Evolutionary conservation across 2,888 invertebrate genomes (phyloP).

Genomic region (Halocaridina rubra): DNA sequence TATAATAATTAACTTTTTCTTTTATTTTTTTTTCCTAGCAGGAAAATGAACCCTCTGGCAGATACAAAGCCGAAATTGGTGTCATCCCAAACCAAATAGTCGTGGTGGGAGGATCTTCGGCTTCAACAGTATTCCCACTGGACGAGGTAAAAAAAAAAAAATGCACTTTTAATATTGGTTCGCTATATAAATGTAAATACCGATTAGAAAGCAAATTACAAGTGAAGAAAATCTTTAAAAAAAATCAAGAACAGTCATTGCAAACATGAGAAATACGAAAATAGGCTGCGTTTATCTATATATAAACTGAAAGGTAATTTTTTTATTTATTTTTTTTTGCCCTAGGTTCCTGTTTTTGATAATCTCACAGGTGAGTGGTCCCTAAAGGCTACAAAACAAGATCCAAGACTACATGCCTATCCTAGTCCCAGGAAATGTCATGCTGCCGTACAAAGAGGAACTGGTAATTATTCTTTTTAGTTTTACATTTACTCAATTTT

Average conservation of each 20-base stretch:
- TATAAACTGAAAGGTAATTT: too few relatives aligned
- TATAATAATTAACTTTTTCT: too few relatives aligned
- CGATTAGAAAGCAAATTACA: too few relatives aligned
- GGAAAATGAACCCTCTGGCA: background rate
- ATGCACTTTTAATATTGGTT: too few relatives aligned
- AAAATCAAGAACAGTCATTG: background rate
- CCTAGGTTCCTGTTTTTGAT: conserved; percentile 32
- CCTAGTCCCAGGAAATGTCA: conserved; percentile 34
- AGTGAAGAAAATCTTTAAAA: too few relatives aligned
- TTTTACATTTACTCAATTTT: too few relatives aligned
- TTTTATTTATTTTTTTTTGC: background rate
- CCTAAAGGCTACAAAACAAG: background rate
- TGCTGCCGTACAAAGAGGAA: conserved; percentile 30
- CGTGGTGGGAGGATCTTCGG: background rate
- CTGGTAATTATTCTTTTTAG: too few relatives aligned
- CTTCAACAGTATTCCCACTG: background rate
- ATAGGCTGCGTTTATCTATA: background rate
- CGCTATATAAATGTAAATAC: too few relatives aligned
- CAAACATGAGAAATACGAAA: background rate
- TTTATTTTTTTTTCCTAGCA: background rate
- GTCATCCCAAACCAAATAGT: background rate
- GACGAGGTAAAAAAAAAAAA: too few relatives aligned
- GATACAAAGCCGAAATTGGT: conserved; percentile 7
- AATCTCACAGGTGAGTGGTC: conserved; percentile 4
- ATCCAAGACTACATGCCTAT: conserved; percentile 12